Percentiles rank a stretch among this genome's conserved stretches.
Evolutionary conservation across 2,797 vertebrate genomes (phyloP).

Genomic region (Pseudocheirus occidentalis): DNA sequence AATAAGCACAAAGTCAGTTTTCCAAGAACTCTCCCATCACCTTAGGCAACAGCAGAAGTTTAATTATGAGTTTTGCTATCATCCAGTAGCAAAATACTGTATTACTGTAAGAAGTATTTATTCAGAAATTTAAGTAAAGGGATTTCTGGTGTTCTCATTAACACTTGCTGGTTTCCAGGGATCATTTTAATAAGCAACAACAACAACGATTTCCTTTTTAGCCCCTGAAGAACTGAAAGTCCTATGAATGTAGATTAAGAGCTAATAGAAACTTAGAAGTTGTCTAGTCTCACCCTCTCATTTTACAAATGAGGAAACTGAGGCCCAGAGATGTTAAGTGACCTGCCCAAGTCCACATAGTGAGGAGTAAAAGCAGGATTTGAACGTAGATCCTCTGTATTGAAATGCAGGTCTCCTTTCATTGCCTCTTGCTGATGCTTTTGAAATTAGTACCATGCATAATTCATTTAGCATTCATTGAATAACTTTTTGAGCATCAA

Average conservation of each 20-base stretch:
- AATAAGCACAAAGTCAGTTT: background rate
- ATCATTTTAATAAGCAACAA: background rate
- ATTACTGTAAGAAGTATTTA: background rate
- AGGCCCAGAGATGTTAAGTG: background rate
- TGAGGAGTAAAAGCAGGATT: background rate
- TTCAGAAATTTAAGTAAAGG: background rate
- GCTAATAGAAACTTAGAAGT: background rate
- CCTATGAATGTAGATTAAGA: background rate
- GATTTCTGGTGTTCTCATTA: background rate
- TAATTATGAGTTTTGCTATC: background rate
- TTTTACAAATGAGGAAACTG: background rate
- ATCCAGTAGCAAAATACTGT: background rate
- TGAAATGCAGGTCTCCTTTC: background rate
- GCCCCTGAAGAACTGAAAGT: background rate
- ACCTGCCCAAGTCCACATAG: background rate
- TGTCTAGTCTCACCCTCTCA: background rate
- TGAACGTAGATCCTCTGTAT: background rate
- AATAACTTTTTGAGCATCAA: background rate
- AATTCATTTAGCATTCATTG: background rate
- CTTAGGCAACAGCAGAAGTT: background rate
- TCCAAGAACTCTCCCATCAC: background rate
- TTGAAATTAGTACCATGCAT: background rate
- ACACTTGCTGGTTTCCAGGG: background rate
- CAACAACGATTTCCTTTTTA: background rate
- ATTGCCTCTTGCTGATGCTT: background rate